Evolutionary conservation across 1,140 invertebrate genomes (phyloP).

Genomic region (Drosophila malerkotliana): DNA sequence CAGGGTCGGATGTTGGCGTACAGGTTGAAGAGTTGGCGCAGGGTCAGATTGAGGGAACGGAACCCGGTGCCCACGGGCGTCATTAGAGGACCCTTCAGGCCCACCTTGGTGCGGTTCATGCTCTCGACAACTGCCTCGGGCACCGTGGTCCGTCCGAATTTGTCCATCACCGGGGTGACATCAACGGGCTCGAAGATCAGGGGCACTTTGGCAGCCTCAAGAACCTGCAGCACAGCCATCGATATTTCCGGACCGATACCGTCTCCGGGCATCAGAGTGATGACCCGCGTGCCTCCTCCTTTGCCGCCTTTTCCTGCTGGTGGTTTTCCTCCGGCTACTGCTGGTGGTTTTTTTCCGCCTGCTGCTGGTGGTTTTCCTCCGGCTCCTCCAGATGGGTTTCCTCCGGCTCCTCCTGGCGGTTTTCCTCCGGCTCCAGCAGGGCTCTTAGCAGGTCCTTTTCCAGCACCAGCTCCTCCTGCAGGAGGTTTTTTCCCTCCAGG

Average conservation of each 20-base stretch:
- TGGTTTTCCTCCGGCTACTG: too few relatives aligned
- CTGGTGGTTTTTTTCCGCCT: neutral
- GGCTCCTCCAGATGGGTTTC: neutral
- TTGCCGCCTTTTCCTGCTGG: neutral
- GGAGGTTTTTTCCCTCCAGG: neutral
- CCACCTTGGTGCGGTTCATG: conserved; percentile 98
- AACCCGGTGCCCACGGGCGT: conserved; percentile 99
- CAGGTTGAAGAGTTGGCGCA: conserved; percentile 99
- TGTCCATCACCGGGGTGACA: conserved; percentile 97
- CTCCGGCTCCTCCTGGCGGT: neutral
- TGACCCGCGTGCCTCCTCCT: conserved; percentile 6
- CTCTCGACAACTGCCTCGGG: conserved; percentile 98
- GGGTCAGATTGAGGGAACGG: conserved; percentile 97
- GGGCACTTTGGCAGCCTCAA: conserved; percentile 96
- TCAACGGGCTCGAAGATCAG: conserved; percentile 99
- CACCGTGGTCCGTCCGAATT: conserved; percentile 97
- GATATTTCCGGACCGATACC: conserved; percentile 99
- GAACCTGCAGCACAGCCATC: conserved; percentile 97
- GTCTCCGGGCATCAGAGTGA: conserved; percentile 97
- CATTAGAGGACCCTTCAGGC: conserved; percentile 98
- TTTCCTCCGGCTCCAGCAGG: neutral
- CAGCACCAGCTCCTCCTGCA: neutral
- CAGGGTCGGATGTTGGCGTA: conserved; percentile 99
- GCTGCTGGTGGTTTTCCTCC: neutral
- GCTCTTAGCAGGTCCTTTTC: neutral